Evolutionary conservation across 2,888 invertebrate genomes (phyloP).

Genomic region (Scaptomyza polygonia): DNA sequence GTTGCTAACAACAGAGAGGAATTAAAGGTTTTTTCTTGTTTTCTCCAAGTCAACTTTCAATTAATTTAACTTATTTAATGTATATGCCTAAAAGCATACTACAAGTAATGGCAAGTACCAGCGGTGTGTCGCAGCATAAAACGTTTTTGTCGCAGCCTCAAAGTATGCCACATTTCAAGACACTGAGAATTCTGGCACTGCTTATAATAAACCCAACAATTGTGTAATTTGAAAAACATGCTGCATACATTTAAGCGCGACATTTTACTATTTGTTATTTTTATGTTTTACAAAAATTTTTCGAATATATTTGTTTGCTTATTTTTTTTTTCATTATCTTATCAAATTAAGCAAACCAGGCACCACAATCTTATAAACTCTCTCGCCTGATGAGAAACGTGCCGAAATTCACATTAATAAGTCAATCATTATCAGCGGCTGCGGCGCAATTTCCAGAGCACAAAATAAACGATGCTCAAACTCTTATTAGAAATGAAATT

Average conservation of each 20-base stretch:
- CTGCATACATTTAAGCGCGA: background rate
- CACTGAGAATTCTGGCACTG: background rate
- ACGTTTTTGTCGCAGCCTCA: accelerated
- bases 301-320: conserved; percentile 13
- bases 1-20: no score
- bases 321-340: conserved; percentile 13
- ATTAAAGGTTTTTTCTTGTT: no score
- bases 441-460: conserved; percentile 38
- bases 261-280: background rate
- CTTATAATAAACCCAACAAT: no score
- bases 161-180: conserved; percentile 22
- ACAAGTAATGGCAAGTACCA: no score
- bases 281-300: background rate
- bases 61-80: background rate
- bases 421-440: conserved; percentile 23
- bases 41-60: no score
- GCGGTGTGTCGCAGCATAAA: accelerated
- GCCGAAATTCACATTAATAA: conserved; percentile 28
- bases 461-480: conserved; percentile 7
- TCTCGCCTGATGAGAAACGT: conserved; percentile 31
- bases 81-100: conserved; percentile 13
- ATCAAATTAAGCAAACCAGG: conserved; percentile 25
- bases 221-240: no score
- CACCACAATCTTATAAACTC: conserved; percentile 31
- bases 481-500: conserved; percentile 10